Percentiles rank a stretch among this genome's conserved stretches.
Conservation (phyloP, 1,140 invertebrate species). For the Bombus terrestris region DNA sequence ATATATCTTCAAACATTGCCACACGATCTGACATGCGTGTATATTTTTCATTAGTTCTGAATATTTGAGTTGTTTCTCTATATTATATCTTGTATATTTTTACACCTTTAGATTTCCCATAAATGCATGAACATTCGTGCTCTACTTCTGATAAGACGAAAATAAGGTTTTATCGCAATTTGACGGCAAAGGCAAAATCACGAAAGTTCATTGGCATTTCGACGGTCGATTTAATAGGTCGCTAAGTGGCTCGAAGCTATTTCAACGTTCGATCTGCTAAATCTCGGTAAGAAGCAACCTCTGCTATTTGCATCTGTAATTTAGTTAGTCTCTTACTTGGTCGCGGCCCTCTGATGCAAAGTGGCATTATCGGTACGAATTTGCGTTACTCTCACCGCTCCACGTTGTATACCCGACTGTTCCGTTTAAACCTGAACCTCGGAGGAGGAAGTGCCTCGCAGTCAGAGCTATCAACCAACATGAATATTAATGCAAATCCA, state of each 20-base stretch:
- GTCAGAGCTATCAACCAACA: conserved; percentile 65
- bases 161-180: too few species aligned
- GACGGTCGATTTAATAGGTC: conserved; percentile 72
- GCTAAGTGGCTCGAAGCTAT: conserved; percentile 76
- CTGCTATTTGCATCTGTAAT: conserved; percentile 81
- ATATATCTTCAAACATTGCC: too few species aligned
- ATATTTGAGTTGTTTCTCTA: too few species aligned
- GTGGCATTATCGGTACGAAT: conserved; percentile 73
- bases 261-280: conserved; percentile 78
- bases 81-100: too few species aligned
- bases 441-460: conserved; percentile 54
- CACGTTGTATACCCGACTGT: conserved; percentile 58
- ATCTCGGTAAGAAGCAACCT: conserved; percentile 78
- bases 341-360: conserved; percentile 73
- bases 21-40: too few species aligned
- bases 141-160: not conserved
- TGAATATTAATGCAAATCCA: conserved; percentile 63
- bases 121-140: too few species aligned
- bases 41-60: too few species aligned
- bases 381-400: conserved; percentile 61
- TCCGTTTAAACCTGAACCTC: conserved; percentile 60
- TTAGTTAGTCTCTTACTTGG: conserved; percentile 75
- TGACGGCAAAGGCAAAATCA: too few species aligned
- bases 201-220: not conserved
- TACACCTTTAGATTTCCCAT: too few species aligned